Evolutionary conservation across 2,113 vertebrate species (phyloP), one percentile per base, ranked within the genome.

Genomic region (Myotis brandtii): DNA sequence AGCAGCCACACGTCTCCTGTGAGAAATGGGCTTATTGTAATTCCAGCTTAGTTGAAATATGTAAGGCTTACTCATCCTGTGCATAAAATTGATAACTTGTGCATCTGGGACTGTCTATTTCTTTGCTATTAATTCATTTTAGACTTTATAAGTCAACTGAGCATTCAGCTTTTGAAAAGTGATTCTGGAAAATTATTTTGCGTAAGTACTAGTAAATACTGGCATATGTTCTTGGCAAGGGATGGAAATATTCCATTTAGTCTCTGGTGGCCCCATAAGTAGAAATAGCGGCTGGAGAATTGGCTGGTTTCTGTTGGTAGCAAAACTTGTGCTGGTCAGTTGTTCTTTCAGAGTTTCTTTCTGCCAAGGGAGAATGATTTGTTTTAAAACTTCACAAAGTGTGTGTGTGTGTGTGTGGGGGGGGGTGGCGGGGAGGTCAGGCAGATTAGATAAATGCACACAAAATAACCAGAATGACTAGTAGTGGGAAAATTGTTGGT

Each of bases 181-280:
- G 95, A 98, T 98, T 98, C 98, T 98, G 98, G 97, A 98, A 98
- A 98, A 98, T 98, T 97, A 98, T 98, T 98, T 98, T 98, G 97
- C 97, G 96, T 98, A 98, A 98, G 97, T 97, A 98, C 97, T 98
- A 97, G 97, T 98, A 98, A 98, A 98, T 97, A 98, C 96, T 98
- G 97, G 98, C 76, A 1, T 95, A 93, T 96, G 84, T 98, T 98
- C 96, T 96, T 98, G 97, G 97, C 98, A 98, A 94, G 92, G 96
- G 94, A 96, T 92, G 88, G 94, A 96, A 98, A 98, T 98, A 94
- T 97, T 98, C 97, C 97, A 94, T 96, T 84, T 80, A 97, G 97
- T 98, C 97, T 98, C 97, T 96, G 96, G 96, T 98, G 98, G 97
- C 89, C 97, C 96, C 87, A 77, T 96, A 97, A 97, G 81, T 34